Evolutionary conservation across 2,113 vertebrate species (phyloP).

Genomic region (Semnopithecus entellus): DNA sequence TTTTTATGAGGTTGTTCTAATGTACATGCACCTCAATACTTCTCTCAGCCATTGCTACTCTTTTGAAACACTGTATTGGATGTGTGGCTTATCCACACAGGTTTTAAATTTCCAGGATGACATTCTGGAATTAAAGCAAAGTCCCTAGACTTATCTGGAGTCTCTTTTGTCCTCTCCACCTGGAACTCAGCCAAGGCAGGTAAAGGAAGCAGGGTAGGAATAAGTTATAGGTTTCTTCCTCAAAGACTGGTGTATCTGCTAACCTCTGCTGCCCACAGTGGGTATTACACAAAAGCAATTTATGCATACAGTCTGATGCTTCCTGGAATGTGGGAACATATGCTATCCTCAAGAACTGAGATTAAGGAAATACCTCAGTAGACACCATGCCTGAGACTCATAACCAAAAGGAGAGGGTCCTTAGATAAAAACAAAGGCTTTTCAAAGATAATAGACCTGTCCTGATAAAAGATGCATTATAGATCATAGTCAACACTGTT

Average conservation of each 20-base stretch:
- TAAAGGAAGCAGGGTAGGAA: neutral
- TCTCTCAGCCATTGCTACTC: neutral
- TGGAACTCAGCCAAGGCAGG: neutral
- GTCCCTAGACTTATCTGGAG: neutral
- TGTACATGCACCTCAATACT: neutral
- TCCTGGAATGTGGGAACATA: neutral
- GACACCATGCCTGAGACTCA: neutral
- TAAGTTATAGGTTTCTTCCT: neutral
- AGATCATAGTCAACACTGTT: neutral
- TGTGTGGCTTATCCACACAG: neutral
- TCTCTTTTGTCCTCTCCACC: neutral
- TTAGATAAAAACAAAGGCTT: neutral
- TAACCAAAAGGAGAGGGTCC: neutral
- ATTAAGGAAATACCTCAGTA: neutral
- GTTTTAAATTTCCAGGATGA: neutral
- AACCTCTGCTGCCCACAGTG: neutral
- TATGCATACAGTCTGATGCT: neutral
- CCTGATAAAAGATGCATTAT: neutral
- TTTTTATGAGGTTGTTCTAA: neutral
- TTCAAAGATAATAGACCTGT: neutral
- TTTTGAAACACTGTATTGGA: neutral
- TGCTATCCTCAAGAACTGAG: neutral
- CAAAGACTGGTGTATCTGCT: neutral
- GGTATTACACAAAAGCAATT: neutral
- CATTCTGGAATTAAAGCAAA: neutral